A percentile compares a stretch with the other conserved stretches of the same genome.
Conservation (phyloP, 30 jellyfish, hydroid and myxozoan genomes). For the Turritopsis rubra region DNA sequence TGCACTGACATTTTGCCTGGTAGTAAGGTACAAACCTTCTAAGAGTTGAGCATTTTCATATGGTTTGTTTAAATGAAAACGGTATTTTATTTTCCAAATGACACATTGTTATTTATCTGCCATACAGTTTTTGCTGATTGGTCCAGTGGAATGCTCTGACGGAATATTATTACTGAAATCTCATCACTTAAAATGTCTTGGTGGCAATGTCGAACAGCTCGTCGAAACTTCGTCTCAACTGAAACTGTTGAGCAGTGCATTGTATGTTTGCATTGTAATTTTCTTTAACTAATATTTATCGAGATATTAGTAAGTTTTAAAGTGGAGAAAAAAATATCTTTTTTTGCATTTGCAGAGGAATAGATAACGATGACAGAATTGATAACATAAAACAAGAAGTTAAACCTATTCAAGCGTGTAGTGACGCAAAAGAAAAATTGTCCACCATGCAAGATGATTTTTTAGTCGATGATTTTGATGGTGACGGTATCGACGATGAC, state of each 20-base stretch:
- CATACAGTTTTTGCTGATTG: slow-evolving; percentile 53
- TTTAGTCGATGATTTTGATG: not conserved
- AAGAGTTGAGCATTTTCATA: not conserved
- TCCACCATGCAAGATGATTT: not conserved
- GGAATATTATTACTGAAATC: slow-evolving; percentile 51
- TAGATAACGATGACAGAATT: not conserved
- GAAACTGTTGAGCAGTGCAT: not conserved
- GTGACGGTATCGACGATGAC: not conserved
- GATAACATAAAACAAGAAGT: not conserved
- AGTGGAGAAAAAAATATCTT: not conserved
- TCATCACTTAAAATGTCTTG: slow-evolving; percentile 47
- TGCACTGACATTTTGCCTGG: slow-evolving; percentile 70
- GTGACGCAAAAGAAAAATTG: not conserved
- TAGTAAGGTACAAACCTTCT: slow-evolving; percentile 45
- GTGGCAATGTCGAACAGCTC: slow-evolving; percentile 81
- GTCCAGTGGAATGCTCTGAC: slow-evolving; percentile 52
- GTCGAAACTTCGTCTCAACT: not conserved
- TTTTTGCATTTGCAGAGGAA: not conserved
- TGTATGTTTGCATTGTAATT: slow-evolving; percentile 14
- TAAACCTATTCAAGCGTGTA: not conserved
- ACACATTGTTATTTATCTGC: slow-evolving; percentile 15
- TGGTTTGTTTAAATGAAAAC: not conserved
- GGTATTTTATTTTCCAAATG: not conserved
- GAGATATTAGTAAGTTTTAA: not conserved
- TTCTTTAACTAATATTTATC: not conserved